Conservation (phyloP, 35 echinoderm and acorn worm species). For the Acanthaster planci region DNA sequence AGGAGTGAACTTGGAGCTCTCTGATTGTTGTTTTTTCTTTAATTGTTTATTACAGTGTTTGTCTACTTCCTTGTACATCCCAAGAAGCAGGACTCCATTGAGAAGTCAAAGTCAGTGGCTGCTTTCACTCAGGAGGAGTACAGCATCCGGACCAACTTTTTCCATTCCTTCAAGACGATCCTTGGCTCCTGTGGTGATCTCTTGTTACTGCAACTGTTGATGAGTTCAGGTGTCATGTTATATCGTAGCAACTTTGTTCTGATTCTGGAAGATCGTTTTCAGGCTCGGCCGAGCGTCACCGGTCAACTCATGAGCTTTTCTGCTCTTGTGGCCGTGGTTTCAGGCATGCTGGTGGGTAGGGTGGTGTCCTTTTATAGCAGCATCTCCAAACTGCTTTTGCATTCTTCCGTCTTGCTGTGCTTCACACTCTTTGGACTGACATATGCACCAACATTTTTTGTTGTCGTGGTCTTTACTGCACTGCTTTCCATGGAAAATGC, state of each 20-base stretch:
- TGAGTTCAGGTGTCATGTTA: conserved; percentile 65
- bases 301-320: conserved; percentile 82
- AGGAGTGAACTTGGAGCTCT: too few relatives aligned
- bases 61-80: conserved; percentile 58
- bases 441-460: conserved; percentile 40
- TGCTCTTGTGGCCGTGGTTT: conserved; percentile 35
- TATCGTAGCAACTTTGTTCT: conserved; percentile 89
- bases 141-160: conserved; percentile 48
- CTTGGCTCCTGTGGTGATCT: conserved; percentile 55
- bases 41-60: conserved; percentile 38
- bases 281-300: conserved; percentile 67
- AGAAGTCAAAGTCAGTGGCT: conserved; percentile 53
- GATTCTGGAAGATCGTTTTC: conserved; percentile 67
- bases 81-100: neutral
- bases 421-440: conserved; percentile 52
- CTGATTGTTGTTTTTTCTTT: neutral
- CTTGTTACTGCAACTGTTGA: conserved; percentile 75
- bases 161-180: conserved; percentile 65
- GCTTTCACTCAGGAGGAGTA: conserved; percentile 66
- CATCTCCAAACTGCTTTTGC: conserved; percentile 51
- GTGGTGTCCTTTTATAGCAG: conserved; percentile 57
- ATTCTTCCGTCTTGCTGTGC: conserved; percentile 44
- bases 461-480: conserved; percentile 44
- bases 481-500: conserved; percentile 66
- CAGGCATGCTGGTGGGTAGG: conserved; percentile 61